Evolutionary conservation across 2,797 vertebrate genomes (phyloP).

Genomic region (Salmo trutta): DNA sequence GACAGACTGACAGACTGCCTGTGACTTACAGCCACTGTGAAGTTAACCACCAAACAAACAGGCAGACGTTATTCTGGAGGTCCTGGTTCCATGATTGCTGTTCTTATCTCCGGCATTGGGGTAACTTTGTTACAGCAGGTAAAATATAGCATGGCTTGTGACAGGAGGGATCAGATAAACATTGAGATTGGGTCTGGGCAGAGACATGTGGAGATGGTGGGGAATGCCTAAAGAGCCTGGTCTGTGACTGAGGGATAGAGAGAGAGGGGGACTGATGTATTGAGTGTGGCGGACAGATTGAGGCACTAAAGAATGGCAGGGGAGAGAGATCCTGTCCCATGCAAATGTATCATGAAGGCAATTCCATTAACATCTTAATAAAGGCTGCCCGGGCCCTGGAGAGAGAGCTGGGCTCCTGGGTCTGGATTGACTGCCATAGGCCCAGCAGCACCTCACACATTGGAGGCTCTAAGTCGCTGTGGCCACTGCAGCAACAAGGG

Average conservation of each 20-base stretch:
- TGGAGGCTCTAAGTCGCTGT: constrained; percentile 51
- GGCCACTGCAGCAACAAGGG: constrained; percentile 55
- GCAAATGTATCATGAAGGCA: constrained; percentile 80
- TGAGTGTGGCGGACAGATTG: constrained; percentile 55
- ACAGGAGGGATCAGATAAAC: constrained; percentile 68
- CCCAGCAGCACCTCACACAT: constrained; percentile 36
- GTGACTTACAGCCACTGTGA: constrained; percentile 49
- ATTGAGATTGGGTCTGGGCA: constrained; percentile 49
- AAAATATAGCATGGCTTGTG: constrained; percentile 64
- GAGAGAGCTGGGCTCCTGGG: constrained; percentile 58
- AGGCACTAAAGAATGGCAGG: constrained; percentile 64
- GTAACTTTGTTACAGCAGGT: constrained; percentile 65
- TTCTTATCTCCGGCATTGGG: constrained; percentile 62
- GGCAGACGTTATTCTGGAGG: constrained; percentile 51
- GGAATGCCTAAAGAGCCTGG: constrained; percentile 46
- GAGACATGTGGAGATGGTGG: constrained; percentile 14
- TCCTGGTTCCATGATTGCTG: constrained; percentile 44
- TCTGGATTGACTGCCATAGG: constrained; percentile 52
- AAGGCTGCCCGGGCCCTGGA: constrained; percentile 69
- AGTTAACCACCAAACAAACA: constrained; percentile 60
- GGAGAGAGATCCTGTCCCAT: constrained; percentile 64
- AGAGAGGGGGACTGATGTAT: constrained; percentile 64
- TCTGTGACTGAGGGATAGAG: constrained; percentile 62
- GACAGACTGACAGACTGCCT: constrained; percentile 39
- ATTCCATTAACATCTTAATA: constrained; percentile 82